Conservation (phyloP, 2,888 invertebrate species). For the Brenthis ino region DNA sequence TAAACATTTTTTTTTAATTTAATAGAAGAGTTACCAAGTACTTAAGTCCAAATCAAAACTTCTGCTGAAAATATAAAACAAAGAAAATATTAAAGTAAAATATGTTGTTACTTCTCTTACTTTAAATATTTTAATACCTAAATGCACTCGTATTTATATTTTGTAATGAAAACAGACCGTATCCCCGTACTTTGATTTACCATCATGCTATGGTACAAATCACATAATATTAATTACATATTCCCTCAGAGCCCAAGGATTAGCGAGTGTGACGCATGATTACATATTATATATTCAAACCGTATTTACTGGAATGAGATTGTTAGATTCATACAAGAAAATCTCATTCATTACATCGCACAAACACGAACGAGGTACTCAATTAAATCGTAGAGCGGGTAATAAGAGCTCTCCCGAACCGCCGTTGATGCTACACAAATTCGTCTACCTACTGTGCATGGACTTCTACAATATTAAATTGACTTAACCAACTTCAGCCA, state of each 20-base stretch:
- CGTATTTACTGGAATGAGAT: slow-evolving; percentile 32
- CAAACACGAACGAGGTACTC: slow-evolving; percentile 43
- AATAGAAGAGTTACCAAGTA: too few species aligned
- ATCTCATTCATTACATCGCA: slow-evolving; percentile 40
- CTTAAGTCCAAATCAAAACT: too few species aligned
- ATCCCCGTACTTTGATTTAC: background rate
- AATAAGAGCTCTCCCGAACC: slow-evolving; percentile 47
- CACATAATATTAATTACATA: slow-evolving; percentile 25
- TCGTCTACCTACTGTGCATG: slow-evolving; percentile 34
- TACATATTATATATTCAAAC: slow-evolving; percentile 39
- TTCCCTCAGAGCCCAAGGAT: slow-evolving; percentile 26
- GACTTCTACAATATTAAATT: slow-evolving; percentile 25
- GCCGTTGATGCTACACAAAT: slow-evolving; percentile 45
- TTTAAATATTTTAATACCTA: too few species aligned
- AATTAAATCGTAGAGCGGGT: slow-evolving; percentile 53
- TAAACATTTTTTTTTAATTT: too few species aligned
- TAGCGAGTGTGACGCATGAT: slow-evolving; percentile 29
- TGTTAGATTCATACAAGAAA: slow-evolving; percentile 37
- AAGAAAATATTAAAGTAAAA: too few species aligned
- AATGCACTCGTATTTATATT: background rate
- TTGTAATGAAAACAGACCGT: background rate
- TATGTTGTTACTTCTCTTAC: too few species aligned
- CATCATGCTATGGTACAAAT: background rate
- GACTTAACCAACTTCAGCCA: slow-evolving; percentile 1
- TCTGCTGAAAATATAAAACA: too few species aligned